These are phyloP conservation scores for Pyrrhosoma nymphula DNA, from an alignment of 2,888 invertebrate genomes.

Conservation along the genomic window DNA sequence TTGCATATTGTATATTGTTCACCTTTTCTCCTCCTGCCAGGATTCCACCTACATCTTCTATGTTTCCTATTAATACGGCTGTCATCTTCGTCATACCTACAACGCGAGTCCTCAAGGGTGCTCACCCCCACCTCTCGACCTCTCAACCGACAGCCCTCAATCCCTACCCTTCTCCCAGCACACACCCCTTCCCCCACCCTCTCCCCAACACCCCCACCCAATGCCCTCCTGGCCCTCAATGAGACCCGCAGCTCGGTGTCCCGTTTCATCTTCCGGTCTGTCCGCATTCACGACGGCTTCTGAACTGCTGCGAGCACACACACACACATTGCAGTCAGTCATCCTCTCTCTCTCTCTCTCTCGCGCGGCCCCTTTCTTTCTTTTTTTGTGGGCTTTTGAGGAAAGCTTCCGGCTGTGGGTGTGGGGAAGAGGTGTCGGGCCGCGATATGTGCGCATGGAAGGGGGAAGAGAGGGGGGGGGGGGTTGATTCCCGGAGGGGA, in stretches of 20 bases:
- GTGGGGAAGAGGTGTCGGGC: not conserved
- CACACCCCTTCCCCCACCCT: slow-evolving; percentile 1
- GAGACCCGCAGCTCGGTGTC: slow-evolving; percentile 62
- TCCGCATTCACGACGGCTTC: slow-evolving; percentile 38
- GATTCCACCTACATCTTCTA: too few relatives aligned
- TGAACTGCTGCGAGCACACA: not conserved
- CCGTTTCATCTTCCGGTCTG: slow-evolving; percentile 62
- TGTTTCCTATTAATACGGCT: too few relatives aligned
- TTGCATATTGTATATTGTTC: too few relatives aligned
- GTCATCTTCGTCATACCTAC: not conserved
- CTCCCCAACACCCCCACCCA: not conserved
- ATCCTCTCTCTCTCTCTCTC: not conserved
- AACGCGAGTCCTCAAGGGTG: not conserved
- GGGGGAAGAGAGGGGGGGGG: not conserved
- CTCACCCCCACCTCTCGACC: not conserved
- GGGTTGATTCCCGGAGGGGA: not conserved
- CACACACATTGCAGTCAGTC: not conserved
- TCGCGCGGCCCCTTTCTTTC: not conserved
- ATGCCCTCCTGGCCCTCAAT: not conserved
- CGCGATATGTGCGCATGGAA: not conserved
- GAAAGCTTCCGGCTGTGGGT: slow-evolving; percentile 57
- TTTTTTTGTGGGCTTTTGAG: slow-evolving; percentile 59
- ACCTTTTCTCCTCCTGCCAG: too few relatives aligned
- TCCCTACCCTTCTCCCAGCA: not conserved
- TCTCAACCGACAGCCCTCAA: not conserved